Percentiles rank a stretch among this genome's conserved stretches.
Conservation (phyloP, 2,113 vertebrate genomes). For the Urocolius indicus region DNA sequence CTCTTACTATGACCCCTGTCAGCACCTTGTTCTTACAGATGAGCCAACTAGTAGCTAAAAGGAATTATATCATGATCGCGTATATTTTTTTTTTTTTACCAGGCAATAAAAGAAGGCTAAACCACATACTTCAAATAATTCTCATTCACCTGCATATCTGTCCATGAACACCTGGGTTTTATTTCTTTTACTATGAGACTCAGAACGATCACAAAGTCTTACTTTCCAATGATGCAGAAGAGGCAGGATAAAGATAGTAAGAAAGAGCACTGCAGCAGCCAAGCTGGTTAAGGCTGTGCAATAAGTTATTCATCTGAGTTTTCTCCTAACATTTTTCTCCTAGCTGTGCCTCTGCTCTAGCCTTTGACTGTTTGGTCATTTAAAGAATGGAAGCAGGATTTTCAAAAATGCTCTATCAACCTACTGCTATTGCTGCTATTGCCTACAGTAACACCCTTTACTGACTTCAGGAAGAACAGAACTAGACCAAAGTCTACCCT, state of each 20-base stretch:
- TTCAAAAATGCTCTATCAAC: not conserved
- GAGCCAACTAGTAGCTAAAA: not conserved
- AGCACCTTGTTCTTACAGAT: not conserved
- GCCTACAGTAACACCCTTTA: not conserved
- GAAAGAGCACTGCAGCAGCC: not conserved
- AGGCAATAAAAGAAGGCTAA: not conserved
- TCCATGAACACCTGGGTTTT: not conserved
- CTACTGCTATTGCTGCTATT: not conserved
- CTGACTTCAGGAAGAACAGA: not conserved
- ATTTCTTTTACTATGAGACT: not conserved
- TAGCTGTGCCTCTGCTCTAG: not conserved
- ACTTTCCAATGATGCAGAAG: not conserved
- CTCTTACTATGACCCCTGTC: not conserved
- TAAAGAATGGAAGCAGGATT: not conserved
- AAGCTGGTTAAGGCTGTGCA: not conserved
- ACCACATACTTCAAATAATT: not conserved
- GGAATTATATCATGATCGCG: slow-evolving; percentile 20
- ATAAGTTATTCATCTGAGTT: not conserved
- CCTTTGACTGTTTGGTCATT: not conserved
- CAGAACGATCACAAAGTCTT: not conserved
- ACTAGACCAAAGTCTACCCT: not conserved
- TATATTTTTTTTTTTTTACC: not conserved
- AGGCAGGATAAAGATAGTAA: not conserved
- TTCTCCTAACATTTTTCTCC: not conserved
- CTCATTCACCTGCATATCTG: not conserved